phyloP scores from a whole-genome alignment of 2,888 invertebrate genomes.

The Apocheima hispidaria region DNA sequence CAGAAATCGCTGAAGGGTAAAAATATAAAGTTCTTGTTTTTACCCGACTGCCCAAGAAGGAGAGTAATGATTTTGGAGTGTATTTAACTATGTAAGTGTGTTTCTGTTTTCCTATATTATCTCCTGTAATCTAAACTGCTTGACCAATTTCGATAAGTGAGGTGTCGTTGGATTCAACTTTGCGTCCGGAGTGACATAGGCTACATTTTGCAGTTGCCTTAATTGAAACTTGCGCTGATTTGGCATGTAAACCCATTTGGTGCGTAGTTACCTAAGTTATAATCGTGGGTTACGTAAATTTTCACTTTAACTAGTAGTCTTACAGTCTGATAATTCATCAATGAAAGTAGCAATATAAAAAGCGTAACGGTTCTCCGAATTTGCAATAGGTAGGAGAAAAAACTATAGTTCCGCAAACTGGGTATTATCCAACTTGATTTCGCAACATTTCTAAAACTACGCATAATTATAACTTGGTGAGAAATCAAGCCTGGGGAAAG shows the following conservation, averaged over 20 bases:
- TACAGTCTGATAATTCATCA: conserved; percentile 25
- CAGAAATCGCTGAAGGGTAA: too few species aligned
- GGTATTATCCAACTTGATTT: conserved; percentile 27
- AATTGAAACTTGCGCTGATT: background rate
- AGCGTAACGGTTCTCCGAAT: conserved; percentile 33
- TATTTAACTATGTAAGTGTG: too few species aligned
- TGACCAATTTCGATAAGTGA: too few species aligned
- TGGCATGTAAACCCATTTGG: background rate
- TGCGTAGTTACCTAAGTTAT: conserved; percentile 6
- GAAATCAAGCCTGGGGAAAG: background rate
- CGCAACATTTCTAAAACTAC: conserved; percentile 32
- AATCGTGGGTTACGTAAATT: conserved; percentile 15
- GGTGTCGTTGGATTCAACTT: too few species aligned
- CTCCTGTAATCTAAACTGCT: too few species aligned
- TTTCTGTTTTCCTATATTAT: too few species aligned
- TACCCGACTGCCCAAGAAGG: too few species aligned
- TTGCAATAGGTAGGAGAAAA: conserved; percentile 33
- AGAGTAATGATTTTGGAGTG: too few species aligned
- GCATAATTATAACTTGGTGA: conserved; percentile 12
- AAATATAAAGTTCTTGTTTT: too few species aligned
- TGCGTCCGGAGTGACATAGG: too few species aligned
- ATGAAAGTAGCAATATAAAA: conserved; percentile 32
- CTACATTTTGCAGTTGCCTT: too few species aligned
- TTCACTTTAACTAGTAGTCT: conserved; percentile 12
- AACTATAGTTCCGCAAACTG: conserved; percentile 31